Percentiles rank a stretch among this genome's conserved stretches.
Evolutionary conservation across 1,140 invertebrate species (phyloP).

Genomic region (silkworm (Bombyx mori)): ASM3026992v2 NC_085123.1:8335001-8335500

Average conservation of each 20-base stretch:
- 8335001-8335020: no score
- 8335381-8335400: slow-evolving; percentile 54
- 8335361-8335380: slow-evolving; percentile 39
- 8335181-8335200: slow-evolving; percentile 30
- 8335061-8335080: no score
- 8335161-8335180: slow-evolving; percentile 15
- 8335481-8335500: slow-evolving; percentile 34
- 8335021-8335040: no score
- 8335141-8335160: slow-evolving; percentile 37
- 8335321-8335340: slow-evolving; percentile 39
- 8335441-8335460: slow-evolving; percentile 37
- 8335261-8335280: background rate
- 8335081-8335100: no score
- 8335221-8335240: slow-evolving; percentile 35
- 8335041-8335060: no score
- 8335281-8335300: slow-evolving; percentile 8
- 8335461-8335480: slow-evolving; percentile 38
- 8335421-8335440: slow-evolving; percentile 43
- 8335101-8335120: no score
- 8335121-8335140: slow-evolving; percentile 12
- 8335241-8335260: slow-evolving; percentile 5
- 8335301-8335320: slow-evolving; percentile 8
- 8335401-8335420: slow-evolving; percentile 53
- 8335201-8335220: slow-evolving; percentile 61
- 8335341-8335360: slow-evolving; percentile 28